phyloP scores from a whole-genome alignment of 1,140 invertebrate species.

The Atta texana region DNA sequence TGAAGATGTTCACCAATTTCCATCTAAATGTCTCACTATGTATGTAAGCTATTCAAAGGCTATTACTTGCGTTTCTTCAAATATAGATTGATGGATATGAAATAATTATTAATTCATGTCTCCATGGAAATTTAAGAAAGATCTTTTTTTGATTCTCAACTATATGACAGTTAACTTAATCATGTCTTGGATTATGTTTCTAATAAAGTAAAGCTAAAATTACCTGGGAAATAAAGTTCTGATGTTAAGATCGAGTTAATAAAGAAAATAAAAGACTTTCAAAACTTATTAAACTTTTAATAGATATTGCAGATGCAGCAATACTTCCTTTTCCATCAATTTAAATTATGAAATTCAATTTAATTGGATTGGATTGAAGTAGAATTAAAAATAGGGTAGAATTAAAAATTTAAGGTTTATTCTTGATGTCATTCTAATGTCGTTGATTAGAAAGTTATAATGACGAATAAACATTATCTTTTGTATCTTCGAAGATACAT shows the following conservation, averaged over 20 bases:
- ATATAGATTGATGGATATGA: not conserved
- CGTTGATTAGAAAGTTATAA: not conserved
- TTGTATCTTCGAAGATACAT: not conserved
- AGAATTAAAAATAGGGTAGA: too few relatives aligned
- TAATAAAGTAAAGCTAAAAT: not conserved
- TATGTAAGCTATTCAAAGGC: not conserved
- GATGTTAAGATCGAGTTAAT: not conserved
- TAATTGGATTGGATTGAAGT: not conserved
- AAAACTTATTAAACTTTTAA: constrained; percentile 22
- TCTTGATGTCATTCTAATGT: not conserved
- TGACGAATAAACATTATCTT: not conserved
- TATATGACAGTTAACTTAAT: not conserved
- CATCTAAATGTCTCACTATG: constrained; percentile 20
- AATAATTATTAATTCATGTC: not conserved
- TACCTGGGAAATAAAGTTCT: not conserved
- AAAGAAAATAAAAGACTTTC: not conserved
- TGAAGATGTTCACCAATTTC: constrained; percentile 1
- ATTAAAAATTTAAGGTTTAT: not conserved
- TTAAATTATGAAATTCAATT: not conserved
- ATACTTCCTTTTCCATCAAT: not conserved
- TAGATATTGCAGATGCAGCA: not conserved
- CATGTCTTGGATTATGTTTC: not conserved
- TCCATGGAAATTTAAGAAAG: not conserved
- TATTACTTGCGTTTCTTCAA: not conserved
- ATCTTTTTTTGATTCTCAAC: not conserved